Evolutionary conservation across 2,888 invertebrate species (phyloP).

Genomic region (Ectropis crepuscularia): DNA sequence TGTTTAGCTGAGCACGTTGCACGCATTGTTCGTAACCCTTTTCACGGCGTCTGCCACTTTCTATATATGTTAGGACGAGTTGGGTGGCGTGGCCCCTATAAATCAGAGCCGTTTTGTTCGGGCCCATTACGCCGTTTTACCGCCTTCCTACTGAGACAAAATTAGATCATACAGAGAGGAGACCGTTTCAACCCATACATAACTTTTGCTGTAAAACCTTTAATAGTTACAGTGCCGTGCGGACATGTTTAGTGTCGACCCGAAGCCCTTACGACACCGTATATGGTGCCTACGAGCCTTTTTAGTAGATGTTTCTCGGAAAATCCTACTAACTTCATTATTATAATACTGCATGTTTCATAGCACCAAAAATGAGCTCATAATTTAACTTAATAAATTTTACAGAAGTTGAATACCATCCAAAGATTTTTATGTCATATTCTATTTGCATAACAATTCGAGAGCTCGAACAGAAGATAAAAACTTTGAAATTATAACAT

Average conservation of each 20-base stretch:
- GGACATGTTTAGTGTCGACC: constrained; percentile 55
- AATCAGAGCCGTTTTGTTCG: constrained; percentile 79
- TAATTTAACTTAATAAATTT: constrained; percentile 24
- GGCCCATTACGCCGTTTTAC: constrained; percentile 79
- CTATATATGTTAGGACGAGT: constrained; percentile 70
- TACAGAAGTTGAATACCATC: constrained; percentile 19
- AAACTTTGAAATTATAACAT: constrained; percentile 45
- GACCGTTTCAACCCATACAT: constrained; percentile 65
- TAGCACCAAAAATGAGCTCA: constrained; percentile 14
- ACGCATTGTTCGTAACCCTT: constrained; percentile 70
- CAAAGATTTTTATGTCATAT: constrained; percentile 31
- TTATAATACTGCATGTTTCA: constrained; percentile 8
- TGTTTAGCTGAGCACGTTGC: constrained; percentile 60
- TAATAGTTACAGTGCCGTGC: constrained; percentile 66
- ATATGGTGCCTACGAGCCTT: constrained; percentile 35
- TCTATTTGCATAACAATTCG: constrained; percentile 36
- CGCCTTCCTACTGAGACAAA: constrained; percentile 78
- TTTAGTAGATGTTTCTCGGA: constrained; percentile 28
- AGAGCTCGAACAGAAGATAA: constrained; percentile 38
- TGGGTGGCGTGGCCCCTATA: constrained; percentile 72
- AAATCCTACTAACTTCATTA: constrained; percentile 15
- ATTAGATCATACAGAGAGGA: constrained; percentile 78
- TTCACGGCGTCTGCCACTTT: constrained; percentile 73
- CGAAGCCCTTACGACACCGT: constrained; percentile 44
- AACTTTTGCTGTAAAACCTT: constrained; percentile 74